Evolutionary conservation across 2,888 invertebrate species (phyloP), one percentile per base, ranked within the genome.

Genomic region (Eupeodes latifasciatus): DNA sequence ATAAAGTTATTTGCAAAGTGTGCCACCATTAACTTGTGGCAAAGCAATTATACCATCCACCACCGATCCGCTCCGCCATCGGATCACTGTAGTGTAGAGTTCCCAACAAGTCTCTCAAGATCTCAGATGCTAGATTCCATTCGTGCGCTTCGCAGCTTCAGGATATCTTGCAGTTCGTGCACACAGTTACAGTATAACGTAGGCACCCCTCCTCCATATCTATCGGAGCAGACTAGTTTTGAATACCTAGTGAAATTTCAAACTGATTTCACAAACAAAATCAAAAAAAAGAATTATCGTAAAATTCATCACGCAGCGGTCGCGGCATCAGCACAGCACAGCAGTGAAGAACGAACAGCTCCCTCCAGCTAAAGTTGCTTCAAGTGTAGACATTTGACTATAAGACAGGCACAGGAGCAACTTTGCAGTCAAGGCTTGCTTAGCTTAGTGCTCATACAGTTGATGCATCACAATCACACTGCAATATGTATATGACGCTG

Each of bases 1-100:
- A 82, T 82, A 79, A 78, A 75, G 82, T 82, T 79, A 86, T 82
- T 86, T 80, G 72, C 79, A 80, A 83, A 87, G 87, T 87, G 83
- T 87, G 87, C 86, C 86, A 87, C 83, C 59, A 87, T 80, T 83
- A 80, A 87, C 80, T 72, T 83, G 71, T 72, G 72, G 76, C 66
- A 40, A 51, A 72, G 80, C 87, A 87, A 87, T 87, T 87, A 66
- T 66, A 66, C 47, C 47, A 27, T 64, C 40, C 44, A 64, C 64
- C 61, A 86, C 71, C 40, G 40, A 40, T 7, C 40, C 40, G 40
- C 3, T 40, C 40, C 40, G 40, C 40, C 83, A 75, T 79, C 79
- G 67, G 75, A 84, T 83, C 75, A 78, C 62, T 64, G 19, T 47
- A 11, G 53, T 27, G 27, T 7, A 40, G 40, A 40, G 40, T 82